These are phyloP conservation scores for Erebia aethiops DNA, from an alignment of 2,888 invertebrate species.

Conservation along the genomic window DNA sequence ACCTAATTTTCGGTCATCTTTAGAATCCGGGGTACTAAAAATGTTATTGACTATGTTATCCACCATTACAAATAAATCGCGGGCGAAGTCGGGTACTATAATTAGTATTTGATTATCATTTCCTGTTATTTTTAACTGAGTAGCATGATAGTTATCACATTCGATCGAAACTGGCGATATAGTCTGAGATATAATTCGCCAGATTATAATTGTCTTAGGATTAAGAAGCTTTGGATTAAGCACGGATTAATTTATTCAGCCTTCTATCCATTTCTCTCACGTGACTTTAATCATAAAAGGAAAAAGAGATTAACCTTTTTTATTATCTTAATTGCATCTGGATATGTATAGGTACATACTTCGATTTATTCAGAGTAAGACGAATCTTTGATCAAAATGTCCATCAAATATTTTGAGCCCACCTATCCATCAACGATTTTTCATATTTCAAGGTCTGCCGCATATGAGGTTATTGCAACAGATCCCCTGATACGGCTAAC, in stretches of 20 bases:
- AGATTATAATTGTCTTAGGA: not conserved
- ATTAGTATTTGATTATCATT: not conserved
- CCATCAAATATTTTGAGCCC: not conserved
- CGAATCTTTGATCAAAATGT: conserved; percentile 2
- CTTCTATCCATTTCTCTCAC: no score
- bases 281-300: no score
- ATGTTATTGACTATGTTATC: not conserved
- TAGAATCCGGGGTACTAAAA: no score
- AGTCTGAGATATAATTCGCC: not conserved
- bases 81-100: not conserved
- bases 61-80: not conserved
- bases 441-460: not conserved
- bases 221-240: not conserved
- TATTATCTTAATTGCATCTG: not conserved
- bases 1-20: no score
- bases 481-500: no score
- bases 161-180: conserved; percentile 14
- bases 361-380: not conserved
- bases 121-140: conserved; percentile 2
- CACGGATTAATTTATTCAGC: not conserved
- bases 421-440: not conserved
- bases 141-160: not conserved
- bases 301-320: no score
- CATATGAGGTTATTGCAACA: no score
- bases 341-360: not conserved